These are phyloP conservation scores for Urechis unicinctus DNA, from an alignment of 2,888 invertebrate species.

Conservation along the genomic window DNA sequence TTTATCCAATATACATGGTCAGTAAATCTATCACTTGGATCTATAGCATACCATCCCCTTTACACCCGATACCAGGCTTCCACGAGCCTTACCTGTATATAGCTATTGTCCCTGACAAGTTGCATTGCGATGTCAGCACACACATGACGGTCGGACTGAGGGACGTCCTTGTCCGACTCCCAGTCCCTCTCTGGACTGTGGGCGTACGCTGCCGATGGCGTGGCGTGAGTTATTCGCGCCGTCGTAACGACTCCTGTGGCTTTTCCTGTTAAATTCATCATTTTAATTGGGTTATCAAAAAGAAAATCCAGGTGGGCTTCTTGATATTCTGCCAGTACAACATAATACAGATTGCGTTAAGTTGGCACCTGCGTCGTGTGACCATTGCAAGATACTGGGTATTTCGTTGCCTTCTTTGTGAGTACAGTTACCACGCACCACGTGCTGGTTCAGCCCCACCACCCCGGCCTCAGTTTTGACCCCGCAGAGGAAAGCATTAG, in stretches of 20 bases:
- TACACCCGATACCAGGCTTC: too few relatives aligned
- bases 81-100: constrained; percentile 18
- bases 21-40: too few relatives aligned
- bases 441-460: constrained; percentile 19
- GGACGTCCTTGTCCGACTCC: constrained; percentile 9
- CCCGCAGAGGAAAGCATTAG: constrained; percentile 22
- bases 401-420: constrained; percentile 14
- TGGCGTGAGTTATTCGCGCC: constrained; percentile 47
- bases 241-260: constrained; percentile 44
- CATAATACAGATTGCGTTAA: too few relatives aligned
- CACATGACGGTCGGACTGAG: background rate
- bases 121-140: constrained; percentile 17
- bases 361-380: constrained; percentile 15
- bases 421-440: constrained; percentile 10
- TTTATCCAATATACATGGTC: too few relatives aligned
- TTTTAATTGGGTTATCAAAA: background rate
- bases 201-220: constrained; percentile 44
- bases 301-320: too few relatives aligned
- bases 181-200: constrained; percentile 30
- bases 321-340: too few relatives aligned
- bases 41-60: too few relatives aligned
- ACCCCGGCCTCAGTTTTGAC: constrained; percentile 18
- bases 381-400: constrained; percentile 14
- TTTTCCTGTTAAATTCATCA: background rate
- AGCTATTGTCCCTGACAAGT: constrained; percentile 9